Conservation (phyloP, 2,113 vertebrate genomes). For the Cranoglanis bouderius region DNA sequence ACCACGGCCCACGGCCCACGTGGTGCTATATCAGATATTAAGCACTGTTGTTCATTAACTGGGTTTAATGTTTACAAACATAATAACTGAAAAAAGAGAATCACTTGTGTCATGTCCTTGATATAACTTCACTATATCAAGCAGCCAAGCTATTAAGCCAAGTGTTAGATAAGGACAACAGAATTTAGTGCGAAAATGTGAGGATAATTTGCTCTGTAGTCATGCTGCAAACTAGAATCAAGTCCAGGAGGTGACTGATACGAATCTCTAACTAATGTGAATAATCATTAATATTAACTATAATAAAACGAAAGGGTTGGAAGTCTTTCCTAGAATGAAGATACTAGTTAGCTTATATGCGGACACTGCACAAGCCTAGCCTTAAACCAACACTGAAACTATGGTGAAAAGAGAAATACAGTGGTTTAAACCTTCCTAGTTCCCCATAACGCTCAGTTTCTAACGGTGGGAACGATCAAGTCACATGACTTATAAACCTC, state of each 20-base stretch:
- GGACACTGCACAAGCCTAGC: conserved; percentile 50
- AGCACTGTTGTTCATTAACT: conserved; percentile 46
- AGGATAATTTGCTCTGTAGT: background rate
- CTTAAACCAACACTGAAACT: conserved; percentile 43
- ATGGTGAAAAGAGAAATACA: conserved; percentile 50
- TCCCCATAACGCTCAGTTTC: conserved; percentile 17
- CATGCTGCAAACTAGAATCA: background rate
- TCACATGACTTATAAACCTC: background rate
- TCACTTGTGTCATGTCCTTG: background rate
- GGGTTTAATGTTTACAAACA: conserved; percentile 37
- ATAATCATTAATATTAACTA: background rate
- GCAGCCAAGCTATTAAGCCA: background rate
- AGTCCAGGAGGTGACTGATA: background rate
- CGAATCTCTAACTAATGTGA: background rate
- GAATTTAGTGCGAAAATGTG: background rate
- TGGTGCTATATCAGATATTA: conserved; percentile 26
- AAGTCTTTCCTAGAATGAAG: background rate
- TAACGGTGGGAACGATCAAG: background rate
- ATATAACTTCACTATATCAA: background rate
- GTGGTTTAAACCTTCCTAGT: conserved; percentile 3
- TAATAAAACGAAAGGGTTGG: background rate
- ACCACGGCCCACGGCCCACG: conserved; percentile 23
- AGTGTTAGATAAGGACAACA: background rate
- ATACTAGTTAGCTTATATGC: conserved; percentile 37
- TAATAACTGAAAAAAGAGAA: background rate